phyloP scores from a whole-genome alignment of 2,797 vertebrate species.

The Epinephelus coioides region DNA sequence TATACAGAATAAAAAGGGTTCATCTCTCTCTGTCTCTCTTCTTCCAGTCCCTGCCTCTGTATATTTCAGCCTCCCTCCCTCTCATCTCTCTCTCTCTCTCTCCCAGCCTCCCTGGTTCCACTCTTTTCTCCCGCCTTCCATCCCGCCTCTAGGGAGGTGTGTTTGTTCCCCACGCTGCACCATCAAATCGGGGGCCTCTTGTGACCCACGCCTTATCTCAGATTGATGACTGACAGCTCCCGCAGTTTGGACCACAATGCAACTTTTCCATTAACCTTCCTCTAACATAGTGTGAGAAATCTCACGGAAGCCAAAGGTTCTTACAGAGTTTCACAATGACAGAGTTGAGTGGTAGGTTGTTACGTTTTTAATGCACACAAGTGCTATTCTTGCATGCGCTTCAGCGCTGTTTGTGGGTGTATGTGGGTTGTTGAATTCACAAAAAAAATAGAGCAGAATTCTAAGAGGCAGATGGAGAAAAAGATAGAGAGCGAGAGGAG shows the following conservation, averaged over 20 bases:
- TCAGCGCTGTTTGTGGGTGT: neutral
- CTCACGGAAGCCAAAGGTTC: constrained; percentile 33
- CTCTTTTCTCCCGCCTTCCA: neutral
- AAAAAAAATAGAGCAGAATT: constrained; percentile 28
- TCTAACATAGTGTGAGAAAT: constrained; percentile 41
- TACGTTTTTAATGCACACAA: constrained; percentile 24
- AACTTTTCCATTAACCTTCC: constrained; percentile 78
- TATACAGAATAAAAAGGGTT: constrained; percentile 4
- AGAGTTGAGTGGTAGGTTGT: neutral
- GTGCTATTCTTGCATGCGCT: constrained; percentile 13
- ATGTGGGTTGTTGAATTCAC: constrained; percentile 9
- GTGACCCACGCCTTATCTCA: constrained; percentile 66
- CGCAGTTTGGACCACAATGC: constrained; percentile 31
- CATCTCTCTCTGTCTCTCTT: neutral
- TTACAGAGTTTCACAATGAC: constrained; percentile 35
- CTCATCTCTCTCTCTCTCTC: neutral
- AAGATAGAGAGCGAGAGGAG: constrained; percentile 5
- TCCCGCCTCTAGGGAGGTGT: constrained; percentile 29
- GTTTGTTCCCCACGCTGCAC: constrained; percentile 53
- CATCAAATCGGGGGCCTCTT: constrained; percentile 55
- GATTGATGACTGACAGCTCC: constrained; percentile 61
- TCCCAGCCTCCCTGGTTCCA: neutral
- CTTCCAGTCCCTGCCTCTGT: neutral
- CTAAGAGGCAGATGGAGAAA: constrained; percentile 37
- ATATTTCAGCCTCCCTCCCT: neutral